Conservation (phyloP, 2,113 vertebrate genomes). For the Myotis davidii region DNA sequence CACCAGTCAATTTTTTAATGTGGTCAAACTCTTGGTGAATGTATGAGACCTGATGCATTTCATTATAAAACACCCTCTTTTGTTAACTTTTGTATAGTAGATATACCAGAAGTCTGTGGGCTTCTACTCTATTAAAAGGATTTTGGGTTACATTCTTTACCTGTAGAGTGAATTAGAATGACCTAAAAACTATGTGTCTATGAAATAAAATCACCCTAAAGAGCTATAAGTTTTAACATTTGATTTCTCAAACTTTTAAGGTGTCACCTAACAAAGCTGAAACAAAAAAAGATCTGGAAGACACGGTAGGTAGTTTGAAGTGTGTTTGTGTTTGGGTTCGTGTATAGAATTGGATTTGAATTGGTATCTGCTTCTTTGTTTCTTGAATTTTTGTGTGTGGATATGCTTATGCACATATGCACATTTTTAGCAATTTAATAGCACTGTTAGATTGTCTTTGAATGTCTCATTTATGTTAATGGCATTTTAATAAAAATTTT, state of each 20-base stretch:
- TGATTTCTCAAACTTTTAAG: slow-evolving; percentile 76
- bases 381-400: background rate
- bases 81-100: background rate
- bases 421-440: background rate
- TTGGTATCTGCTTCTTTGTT: background rate
- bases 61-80: background rate
- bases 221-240: slow-evolving; percentile 38
- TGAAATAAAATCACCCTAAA: background rate
- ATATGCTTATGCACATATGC: too few species aligned
- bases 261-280: slow-evolving; percentile 87
- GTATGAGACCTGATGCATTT: background rate
- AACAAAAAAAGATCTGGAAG: slow-evolving; percentile 84
- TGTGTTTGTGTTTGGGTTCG: background rate
- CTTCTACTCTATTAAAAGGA: background rate
- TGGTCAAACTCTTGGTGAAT: background rate
- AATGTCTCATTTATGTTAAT: background rate
- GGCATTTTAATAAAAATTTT: background rate
- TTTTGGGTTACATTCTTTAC: background rate
- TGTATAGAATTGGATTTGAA: background rate
- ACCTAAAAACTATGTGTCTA: background rate
- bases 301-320: slow-evolving; percentile 82
- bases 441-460: background rate
- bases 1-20: background rate
- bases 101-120: background rate
- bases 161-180: background rate